Evolutionary conservation across 1,140 invertebrate species (phyloP).

Genomic region (Parasteatoda tepidariorum): DNA sequence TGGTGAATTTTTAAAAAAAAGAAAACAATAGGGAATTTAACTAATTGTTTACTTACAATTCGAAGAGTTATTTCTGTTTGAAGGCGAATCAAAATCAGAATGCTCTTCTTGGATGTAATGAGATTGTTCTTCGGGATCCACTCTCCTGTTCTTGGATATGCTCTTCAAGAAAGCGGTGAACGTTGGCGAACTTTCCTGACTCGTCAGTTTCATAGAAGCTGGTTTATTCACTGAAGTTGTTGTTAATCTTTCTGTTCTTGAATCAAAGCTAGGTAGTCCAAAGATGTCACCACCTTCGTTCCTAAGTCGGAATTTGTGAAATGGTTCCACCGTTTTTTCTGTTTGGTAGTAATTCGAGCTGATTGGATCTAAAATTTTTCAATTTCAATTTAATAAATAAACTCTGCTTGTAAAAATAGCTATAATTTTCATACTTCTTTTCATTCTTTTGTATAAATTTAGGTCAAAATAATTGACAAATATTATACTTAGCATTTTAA

Average conservation of each 20-base stretch:
- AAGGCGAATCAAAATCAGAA: neutral
- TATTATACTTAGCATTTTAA: too few relatives aligned
- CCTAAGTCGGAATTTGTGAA: neutral
- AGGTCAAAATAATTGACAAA: too few relatives aligned
- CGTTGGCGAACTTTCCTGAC: neutral
- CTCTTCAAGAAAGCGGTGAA: constrained; percentile 11
- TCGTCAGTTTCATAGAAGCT: neutral
- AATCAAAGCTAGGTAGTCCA: neutral
- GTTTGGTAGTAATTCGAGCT: neutral
- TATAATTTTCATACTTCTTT: neutral
- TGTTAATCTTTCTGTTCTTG: neutral
- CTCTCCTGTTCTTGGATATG: neutral
- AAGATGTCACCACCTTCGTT: constrained; percentile 33
- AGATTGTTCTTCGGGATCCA: neutral
- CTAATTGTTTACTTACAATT: constrained; percentile 38
- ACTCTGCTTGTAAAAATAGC: neutral
- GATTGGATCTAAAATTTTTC: neutral
- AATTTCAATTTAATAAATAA: neutral
- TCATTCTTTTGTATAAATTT: too few relatives aligned
- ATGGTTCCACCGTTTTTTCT: constrained; percentile 19
- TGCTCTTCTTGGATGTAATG: constrained; percentile 20
- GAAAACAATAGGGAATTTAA: too few relatives aligned
- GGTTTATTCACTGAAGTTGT: neutral
- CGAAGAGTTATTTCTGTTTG: neutral
- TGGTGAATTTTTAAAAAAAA: too few relatives aligned